Conservation (phyloP, 2,113 vertebrate genomes). For the Salminus brasiliensis region DNA sequence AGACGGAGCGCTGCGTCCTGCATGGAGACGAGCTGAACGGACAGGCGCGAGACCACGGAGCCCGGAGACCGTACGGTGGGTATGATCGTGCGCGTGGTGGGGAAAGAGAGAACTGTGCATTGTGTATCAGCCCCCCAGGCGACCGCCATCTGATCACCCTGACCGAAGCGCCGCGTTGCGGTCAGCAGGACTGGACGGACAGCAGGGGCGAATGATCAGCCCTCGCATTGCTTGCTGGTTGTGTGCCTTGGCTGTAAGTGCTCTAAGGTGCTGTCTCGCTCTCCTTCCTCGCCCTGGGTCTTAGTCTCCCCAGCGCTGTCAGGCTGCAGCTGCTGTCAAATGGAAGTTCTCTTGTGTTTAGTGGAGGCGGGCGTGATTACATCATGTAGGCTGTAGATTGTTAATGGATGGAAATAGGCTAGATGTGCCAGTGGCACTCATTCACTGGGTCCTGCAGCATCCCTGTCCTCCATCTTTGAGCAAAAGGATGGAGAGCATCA, state of each 20-base stretch:
- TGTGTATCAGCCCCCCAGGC: background rate
- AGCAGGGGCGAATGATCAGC: background rate
- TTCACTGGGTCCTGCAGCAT: background rate
- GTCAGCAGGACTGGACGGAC: background rate
- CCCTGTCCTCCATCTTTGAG: background rate
- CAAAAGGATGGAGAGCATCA: background rate
- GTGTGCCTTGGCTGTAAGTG: background rate
- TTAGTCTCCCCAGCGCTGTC: too few relatives aligned
- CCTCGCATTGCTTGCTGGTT: background rate
- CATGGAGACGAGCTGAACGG: slow-evolving; percentile 60
- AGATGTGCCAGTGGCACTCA: background rate
- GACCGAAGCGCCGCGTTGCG: background rate
- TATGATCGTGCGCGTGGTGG: background rate
- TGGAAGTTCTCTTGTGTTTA: background rate
- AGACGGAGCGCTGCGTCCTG: slow-evolving; percentile 43
- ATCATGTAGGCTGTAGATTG: background rate
- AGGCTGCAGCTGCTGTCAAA: background rate
- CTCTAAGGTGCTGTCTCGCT: background rate
- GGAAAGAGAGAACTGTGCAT: too few relatives aligned
- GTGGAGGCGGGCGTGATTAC: background rate
- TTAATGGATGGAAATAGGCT: background rate
- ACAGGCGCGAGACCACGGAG: slow-evolving; percentile 59
- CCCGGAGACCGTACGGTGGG: slow-evolving; percentile 64
- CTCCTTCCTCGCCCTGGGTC: background rate
- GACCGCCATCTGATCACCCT: background rate